phyloP scores from a whole-genome alignment of 2,113 vertebrate species.

The Ptychochromis oligacanthus region DNA sequence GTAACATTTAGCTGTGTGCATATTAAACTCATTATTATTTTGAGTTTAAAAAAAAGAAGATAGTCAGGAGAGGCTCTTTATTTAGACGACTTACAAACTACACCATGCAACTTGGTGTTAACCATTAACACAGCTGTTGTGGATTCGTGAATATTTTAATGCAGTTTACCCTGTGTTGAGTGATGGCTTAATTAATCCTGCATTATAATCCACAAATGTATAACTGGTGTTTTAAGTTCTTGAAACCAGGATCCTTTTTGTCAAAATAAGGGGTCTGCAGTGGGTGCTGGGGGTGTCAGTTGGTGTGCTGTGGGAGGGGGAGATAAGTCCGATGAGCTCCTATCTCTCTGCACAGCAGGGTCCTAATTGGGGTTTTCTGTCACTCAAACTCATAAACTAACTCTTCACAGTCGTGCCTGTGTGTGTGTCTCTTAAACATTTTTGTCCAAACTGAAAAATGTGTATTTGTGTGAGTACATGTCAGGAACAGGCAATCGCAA shows the following conservation, averaged over 20 bases:
- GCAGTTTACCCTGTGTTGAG: neutral
- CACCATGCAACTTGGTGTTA: neutral
- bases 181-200: neutral
- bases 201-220: neutral
- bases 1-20: neutral
- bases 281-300: neutral
- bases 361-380: conserved; percentile 51
- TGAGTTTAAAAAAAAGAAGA: neutral
- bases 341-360: conserved; percentile 72
- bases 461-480: neutral
- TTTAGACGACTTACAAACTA: neutral
- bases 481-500: neutral
- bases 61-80: neutral
- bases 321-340: conserved; percentile 74
- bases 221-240: neutral
- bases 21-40: neutral
- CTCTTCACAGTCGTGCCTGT: neutral
- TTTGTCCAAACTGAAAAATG: neutral
- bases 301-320: conserved; percentile 52
- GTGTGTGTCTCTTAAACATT: neutral
- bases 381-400: conserved; percentile 39
- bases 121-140: neutral
- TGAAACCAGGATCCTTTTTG: neutral
- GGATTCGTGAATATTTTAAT: neutral
- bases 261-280: neutral